Evolutionary conservation across 53 echinoderm and acorn worm genomes (phyloP).

Genomic region (Actinopyga echinites): DNA sequence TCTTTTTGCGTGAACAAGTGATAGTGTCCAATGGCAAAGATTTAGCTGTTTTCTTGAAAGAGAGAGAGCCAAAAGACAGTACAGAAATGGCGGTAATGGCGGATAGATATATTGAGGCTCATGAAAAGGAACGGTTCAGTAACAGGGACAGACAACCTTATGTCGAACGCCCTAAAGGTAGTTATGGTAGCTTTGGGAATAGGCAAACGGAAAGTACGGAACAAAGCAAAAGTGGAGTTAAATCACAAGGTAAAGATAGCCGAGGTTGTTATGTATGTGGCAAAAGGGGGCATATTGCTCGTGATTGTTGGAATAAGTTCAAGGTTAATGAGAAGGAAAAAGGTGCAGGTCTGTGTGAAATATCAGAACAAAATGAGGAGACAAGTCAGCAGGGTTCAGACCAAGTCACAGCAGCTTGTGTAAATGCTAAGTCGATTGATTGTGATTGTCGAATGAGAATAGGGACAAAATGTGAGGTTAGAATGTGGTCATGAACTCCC

Average conservation of each 20-base stretch:
- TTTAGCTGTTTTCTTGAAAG: constrained; percentile 27
- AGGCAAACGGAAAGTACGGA: not conserved
- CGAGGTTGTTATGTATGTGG: constrained; percentile 15
- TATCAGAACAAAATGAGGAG: not conserved
- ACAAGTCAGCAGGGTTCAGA: not conserved
- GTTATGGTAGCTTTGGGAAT: not conserved
- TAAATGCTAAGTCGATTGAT: not conserved
- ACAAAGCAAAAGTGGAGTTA: not conserved
- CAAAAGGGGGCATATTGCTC: constrained; percentile 29
- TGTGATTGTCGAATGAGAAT: constrained; percentile 3
- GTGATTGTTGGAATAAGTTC: not conserved
- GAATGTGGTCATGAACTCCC: constrained; percentile 34
- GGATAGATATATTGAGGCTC: constrained; percentile 31
- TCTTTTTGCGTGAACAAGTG: constrained; percentile 20
- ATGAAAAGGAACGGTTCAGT: not conserved
- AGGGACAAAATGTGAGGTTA: constrained; percentile 23
- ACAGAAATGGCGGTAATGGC: constrained; percentile 5
- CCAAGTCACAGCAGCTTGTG: not conserved
- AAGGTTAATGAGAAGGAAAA: not conserved
- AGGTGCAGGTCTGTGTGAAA: not conserved
- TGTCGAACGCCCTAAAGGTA: not conserved
- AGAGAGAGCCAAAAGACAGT: constrained; percentile 13
- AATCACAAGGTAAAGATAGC: not conserved
- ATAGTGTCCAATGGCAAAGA: not conserved
- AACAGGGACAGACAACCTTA: not conserved